Conservation (phyloP, 2,888 invertebrate genomes). For the Coremacera marginata region DNA sequence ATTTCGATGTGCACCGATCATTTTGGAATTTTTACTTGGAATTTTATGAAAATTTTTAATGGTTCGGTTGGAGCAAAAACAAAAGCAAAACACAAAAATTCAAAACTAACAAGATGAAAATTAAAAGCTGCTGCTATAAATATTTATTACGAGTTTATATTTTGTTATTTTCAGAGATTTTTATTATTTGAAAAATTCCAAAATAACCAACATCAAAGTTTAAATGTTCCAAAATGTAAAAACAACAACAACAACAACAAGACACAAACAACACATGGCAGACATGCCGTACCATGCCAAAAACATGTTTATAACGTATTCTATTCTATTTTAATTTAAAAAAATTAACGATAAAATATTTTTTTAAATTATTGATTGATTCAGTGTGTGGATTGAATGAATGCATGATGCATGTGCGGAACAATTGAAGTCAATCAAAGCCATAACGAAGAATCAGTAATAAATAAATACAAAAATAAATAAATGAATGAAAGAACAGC, state of each 20-base stretch:
- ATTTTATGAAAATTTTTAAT: background rate
- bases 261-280: too few species aligned
- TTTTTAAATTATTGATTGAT: conserved; percentile 7
- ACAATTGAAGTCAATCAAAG: conserved; percentile 35
- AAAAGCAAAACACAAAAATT: background rate
- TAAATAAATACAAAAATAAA: conserved; percentile 11
- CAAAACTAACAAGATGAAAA: background rate
- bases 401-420: conserved; percentile 5
- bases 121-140: conserved; percentile 3
- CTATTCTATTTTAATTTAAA: conserved; percentile 4
- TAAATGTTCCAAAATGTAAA: background rate
- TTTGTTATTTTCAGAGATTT: background rate
- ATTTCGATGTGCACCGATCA: too few species aligned
- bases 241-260: background rate
- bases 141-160: background rate
- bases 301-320: background rate
- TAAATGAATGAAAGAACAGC: background rate
- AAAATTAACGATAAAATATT: background rate
- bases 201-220: too few species aligned
- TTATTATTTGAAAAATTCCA: background rate
- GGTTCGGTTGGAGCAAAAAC: background rate
- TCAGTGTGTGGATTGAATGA: conserved; percentile 2
- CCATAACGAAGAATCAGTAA: background rate
- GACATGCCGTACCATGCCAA: background rate
- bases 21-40: background rate